These are phyloP conservation scores for Procapra przewalskii DNA, from an alignment of 2,113 vertebrate species.

Conservation along the genomic window DNA sequence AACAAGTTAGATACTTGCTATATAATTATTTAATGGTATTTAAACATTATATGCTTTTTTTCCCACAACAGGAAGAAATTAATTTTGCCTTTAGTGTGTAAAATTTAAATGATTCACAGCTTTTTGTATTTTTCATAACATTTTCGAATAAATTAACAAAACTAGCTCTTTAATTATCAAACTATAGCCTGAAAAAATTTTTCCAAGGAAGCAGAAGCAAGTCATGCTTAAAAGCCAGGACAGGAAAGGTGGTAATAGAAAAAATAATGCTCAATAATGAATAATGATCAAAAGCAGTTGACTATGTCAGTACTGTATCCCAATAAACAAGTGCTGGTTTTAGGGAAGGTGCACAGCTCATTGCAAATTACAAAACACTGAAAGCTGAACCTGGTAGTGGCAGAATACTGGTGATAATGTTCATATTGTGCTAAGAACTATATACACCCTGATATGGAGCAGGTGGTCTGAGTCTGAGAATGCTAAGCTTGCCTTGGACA, in stretches of 20 bases:
- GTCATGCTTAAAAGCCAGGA: neutral
- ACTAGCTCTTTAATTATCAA: neutral
- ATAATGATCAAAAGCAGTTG: neutral
- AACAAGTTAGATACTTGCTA: neutral
- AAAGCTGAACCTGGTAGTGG: neutral
- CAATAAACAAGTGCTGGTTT: neutral
- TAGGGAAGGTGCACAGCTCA: neutral
- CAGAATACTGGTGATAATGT: neutral
- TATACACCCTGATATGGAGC: neutral
- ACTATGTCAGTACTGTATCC: neutral
- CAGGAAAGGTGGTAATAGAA: neutral
- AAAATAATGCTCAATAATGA: neutral
- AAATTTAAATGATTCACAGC: neutral
- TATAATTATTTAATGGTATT: slow-evolving; percentile 2
- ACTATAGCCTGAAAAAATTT: neutral
- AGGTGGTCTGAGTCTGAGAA: neutral
- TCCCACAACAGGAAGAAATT: neutral
- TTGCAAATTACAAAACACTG: neutral
- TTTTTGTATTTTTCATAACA: neutral
- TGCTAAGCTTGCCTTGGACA: neutral
- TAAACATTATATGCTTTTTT: neutral
- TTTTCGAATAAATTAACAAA: slow-evolving; percentile 4
- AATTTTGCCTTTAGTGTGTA: neutral
- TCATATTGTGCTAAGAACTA: neutral
- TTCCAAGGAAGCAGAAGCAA: neutral